Percentiles rank a stretch among this genome's conserved stretches.
Conservation (phyloP, 2,888 invertebrate species). For the Temnothorax rugatulus region DNA sequence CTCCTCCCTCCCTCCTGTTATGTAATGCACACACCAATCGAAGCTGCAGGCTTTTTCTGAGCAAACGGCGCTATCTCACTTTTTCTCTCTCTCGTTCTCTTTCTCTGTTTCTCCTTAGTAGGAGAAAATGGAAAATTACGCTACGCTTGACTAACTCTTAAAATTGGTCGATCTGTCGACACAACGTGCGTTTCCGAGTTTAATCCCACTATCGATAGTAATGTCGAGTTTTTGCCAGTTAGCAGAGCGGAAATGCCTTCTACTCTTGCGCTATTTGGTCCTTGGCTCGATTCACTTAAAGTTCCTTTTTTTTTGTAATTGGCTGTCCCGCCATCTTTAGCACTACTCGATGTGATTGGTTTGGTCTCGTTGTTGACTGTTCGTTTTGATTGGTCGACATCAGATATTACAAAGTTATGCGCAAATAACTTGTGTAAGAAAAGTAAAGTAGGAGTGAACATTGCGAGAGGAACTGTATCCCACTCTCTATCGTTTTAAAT, state of each 20-base stretch:
- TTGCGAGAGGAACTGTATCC: neutral
- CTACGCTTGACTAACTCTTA: slow-evolving; percentile 71
- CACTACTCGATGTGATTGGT: slow-evolving; percentile 31
- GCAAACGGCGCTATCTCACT: slow-evolving; percentile 43
- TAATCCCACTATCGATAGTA: slow-evolving; percentile 54
- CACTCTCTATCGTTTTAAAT: neutral
- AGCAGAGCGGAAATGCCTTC: slow-evolving; percentile 69
- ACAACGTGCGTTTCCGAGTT: slow-evolving; percentile 66
- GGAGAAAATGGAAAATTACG: slow-evolving; percentile 74
- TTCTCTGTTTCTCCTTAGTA: slow-evolving; percentile 28
- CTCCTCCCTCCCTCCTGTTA: slow-evolving; percentile 59
- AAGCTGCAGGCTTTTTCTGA: slow-evolving; percentile 56
- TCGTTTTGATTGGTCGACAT: slow-evolving; percentile 32
- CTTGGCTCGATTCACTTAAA: slow-evolving; percentile 52
- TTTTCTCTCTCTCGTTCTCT: slow-evolving; percentile 13
- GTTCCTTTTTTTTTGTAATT: slow-evolving; percentile 28
- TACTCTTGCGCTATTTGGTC: slow-evolving; percentile 62
- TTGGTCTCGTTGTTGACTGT: neutral
- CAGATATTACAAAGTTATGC: neutral
- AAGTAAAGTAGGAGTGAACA: slow-evolving; percentile 34
- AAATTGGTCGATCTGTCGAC: slow-evolving; percentile 70
- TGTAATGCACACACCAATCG: slow-evolving; percentile 47
- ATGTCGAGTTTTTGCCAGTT: slow-evolving; percentile 67
- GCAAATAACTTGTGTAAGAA: slow-evolving; percentile 14
- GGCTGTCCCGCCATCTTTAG: slow-evolving; percentile 51